A percentile compares a stretch with the other conserved stretches of the same genome.
phyloP scores from a whole-genome alignment of 2,113 vertebrate genomes.

The Antechinus flavipes region DNA sequence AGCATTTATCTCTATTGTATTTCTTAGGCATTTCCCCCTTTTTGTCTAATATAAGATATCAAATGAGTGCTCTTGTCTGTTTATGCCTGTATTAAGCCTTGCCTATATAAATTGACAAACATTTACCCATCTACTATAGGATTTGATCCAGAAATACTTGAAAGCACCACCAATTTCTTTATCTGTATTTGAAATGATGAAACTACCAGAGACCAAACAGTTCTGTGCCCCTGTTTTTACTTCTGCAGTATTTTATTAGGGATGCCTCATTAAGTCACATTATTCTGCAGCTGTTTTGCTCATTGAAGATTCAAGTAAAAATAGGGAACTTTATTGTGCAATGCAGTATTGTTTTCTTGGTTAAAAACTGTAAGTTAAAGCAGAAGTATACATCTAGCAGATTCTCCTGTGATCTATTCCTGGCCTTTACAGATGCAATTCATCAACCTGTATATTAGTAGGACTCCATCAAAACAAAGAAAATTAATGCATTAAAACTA shows the following conservation, averaged over 20 bases:
- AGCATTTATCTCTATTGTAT: background rate
- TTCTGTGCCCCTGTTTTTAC: constrained; percentile 73
- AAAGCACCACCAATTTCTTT: constrained; percentile 74
- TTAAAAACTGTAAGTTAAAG: constrained; percentile 76
- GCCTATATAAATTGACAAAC: constrained; percentile 36
- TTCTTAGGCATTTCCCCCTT: constrained; percentile 36
- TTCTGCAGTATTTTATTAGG: constrained; percentile 82
- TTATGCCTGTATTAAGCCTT: constrained; percentile 9
- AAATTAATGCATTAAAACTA: constrained; percentile 66
- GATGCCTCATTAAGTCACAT: constrained; percentile 82
- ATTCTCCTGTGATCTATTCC: constrained; percentile 73
- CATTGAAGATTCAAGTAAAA: constrained; percentile 82
- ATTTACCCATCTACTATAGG: constrained; percentile 54
- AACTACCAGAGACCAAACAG: constrained; percentile 66
- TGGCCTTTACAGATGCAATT: constrained; percentile 80
- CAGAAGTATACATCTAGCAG: constrained; percentile 51
- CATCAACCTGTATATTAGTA: constrained; percentile 80
- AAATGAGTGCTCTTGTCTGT: background rate
- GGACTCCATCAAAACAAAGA: constrained; percentile 70
- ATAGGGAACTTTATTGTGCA: constrained; percentile 74
- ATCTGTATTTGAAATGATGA: constrained; percentile 70
- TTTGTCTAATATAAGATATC: background rate
- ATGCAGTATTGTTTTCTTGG: constrained; percentile 75
- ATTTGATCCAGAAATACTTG: constrained; percentile 65
- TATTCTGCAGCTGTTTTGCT: constrained; percentile 83